Evolutionary conservation across 2,888 invertebrate genomes (phyloP).

Genomic region (Ormyrus rosae): DNA sequence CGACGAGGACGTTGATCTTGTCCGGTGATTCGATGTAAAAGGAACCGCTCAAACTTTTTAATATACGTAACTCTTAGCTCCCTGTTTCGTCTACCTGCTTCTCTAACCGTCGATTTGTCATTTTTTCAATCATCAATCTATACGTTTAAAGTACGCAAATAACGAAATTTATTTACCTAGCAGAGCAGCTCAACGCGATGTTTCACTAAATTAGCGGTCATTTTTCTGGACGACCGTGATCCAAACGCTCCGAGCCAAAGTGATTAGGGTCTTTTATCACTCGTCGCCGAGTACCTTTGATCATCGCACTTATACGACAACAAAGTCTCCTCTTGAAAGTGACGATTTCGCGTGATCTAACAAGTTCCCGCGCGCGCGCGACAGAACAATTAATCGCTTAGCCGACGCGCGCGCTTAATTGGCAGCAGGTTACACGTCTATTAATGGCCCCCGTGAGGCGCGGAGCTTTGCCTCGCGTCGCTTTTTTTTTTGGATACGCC

Average conservation of each 20-base stretch:
- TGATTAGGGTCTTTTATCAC: conserved; percentile 49
- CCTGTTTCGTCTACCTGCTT: neutral
- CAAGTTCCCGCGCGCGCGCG: conserved; percentile 58
- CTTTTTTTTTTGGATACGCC: conserved; percentile 24
- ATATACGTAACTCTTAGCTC: neutral
- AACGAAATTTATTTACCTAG: conserved; percentile 7
- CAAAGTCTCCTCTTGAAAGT: conserved; percentile 30
- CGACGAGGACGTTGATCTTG: conserved; percentile 15
- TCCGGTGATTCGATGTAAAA: neutral
- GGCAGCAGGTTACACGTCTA: conserved; percentile 69
- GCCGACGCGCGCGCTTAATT: conserved; percentile 67
- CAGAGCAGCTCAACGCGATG: neutral
- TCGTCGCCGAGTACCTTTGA: conserved; percentile 47
- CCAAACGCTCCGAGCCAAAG: conserved; percentile 6
- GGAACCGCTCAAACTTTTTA: neutral
- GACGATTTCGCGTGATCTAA: conserved; percentile 56
- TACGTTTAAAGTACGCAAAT: too few species aligned
- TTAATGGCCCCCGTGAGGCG: conserved; percentile 64
- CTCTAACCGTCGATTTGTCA: too few species aligned
- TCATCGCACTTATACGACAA: conserved; percentile 38
- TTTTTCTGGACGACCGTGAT: conserved; percentile 19
- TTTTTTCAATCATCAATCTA: too few species aligned
- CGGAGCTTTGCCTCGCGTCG: neutral
- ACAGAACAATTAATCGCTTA: conserved; percentile 65
- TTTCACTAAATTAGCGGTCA: conserved; percentile 32